Evolutionary conservation across 2,888 invertebrate genomes (phyloP).

Genomic region (Branchipolynoe longqiensis): DNA sequence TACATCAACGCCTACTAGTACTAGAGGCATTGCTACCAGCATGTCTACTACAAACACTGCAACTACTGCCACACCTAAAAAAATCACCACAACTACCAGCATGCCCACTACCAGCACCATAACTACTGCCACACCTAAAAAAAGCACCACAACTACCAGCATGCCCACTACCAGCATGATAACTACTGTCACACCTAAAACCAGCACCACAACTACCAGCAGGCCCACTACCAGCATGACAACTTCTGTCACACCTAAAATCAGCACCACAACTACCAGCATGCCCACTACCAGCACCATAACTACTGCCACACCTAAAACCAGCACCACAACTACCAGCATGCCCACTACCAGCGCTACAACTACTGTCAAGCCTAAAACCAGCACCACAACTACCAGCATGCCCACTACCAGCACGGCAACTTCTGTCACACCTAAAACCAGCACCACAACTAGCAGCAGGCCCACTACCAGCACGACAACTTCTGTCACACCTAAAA

Average conservation of each 20-base stretch:
- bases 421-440: not conserved
- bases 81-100: not conserved
- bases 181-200: too few relatives aligned
- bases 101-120: not conserved
- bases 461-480: not conserved
- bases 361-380: too few relatives aligned
- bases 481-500: not conserved
- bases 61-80: not conserved
- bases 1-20: not conserved
- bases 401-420: not conserved
- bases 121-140: not conserved
- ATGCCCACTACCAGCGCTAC: too few relatives aligned
- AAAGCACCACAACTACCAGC: not conserved
- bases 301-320: not conserved
- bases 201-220: not conserved
- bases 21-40: not conserved
- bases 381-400: not conserved
- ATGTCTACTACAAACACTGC: not conserved
- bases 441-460: not conserved
- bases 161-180: too few relatives aligned
- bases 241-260: not conserved
- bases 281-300: not conserved
- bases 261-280: not conserved
- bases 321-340: not conserved
- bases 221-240: not conserved